Conservation (phyloP, 2,797 vertebrate species). For the Notolepis coatsorum region DNA sequence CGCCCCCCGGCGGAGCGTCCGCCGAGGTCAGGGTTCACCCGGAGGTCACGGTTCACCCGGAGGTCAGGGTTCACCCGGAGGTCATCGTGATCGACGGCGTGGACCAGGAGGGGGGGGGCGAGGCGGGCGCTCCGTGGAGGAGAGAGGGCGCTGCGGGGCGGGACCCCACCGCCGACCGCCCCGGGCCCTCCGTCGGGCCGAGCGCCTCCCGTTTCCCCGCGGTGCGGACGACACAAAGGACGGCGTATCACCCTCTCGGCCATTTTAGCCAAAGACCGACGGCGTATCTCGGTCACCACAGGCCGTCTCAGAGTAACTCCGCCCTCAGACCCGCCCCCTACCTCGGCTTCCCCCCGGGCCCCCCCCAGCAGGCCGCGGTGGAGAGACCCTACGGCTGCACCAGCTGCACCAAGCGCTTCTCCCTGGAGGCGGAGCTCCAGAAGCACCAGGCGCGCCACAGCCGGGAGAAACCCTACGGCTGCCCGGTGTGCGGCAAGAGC, state of each 20-base stretch:
- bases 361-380: conserved; percentile 30
- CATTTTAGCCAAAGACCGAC: background rate
- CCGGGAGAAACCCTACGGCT: conserved; percentile 52
- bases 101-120: conserved; percentile 32
- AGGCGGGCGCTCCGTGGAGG: background rate
- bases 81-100: conserved; percentile 53
- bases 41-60: too few relatives aligned
- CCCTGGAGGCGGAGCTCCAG: conserved; percentile 57
- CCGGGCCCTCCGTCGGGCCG: conserved; percentile 8
- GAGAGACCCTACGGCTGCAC: conserved; percentile 55
- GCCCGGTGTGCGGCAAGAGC: conserved; percentile 64
- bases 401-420: conserved; percentile 64
- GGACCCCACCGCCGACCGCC: background rate
- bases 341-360: background rate
- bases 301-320: background rate
- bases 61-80: too few relatives aligned
- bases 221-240: background rate
- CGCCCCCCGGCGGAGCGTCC: background rate
- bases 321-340: background rate
- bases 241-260: background rate
- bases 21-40: too few relatives aligned
- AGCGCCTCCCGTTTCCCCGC: background rate
- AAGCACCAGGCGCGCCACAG: conserved; percentile 60
- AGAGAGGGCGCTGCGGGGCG: background rate
- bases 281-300: background rate